phyloP scores from a whole-genome alignment of 2,113 vertebrate species.

The Phaethornis superciliosus region DNA sequence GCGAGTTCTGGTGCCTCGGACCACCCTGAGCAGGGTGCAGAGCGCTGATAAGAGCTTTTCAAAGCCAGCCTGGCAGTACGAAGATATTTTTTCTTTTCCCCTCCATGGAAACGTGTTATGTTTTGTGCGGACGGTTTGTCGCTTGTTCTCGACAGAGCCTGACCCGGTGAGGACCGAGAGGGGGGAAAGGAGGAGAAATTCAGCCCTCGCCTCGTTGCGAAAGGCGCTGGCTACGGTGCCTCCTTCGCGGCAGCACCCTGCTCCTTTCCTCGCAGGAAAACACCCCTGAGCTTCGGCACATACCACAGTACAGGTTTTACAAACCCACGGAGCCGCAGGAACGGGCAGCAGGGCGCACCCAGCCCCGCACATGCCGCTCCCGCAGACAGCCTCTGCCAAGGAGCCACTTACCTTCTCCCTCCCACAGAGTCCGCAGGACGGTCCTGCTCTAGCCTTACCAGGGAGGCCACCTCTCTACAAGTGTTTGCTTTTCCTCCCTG shows the following conservation, averaged over 20 bases:
- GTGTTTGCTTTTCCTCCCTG: conserved; percentile 63
- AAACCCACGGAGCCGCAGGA: conserved; percentile 38
- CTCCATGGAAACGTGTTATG: conserved; percentile 58
- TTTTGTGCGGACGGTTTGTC: conserved; percentile 53
- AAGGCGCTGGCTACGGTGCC: conserved; percentile 28
- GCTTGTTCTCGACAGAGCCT: conserved; percentile 43
- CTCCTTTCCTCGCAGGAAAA: conserved; percentile 16
- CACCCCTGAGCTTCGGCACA: conserved; percentile 41
- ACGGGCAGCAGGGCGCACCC: conserved; percentile 29
- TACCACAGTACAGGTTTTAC: conserved; percentile 22
- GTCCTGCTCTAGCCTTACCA: conserved; percentile 54
- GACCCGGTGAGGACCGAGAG: not conserved
- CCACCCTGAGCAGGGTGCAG: not conserved
- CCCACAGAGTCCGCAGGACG: conserved; percentile 59
- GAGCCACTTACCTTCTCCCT: conserved; percentile 63
- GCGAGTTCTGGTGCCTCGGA: not conserved
- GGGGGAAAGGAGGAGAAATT: not conserved
- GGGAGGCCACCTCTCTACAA: conserved; percentile 46
- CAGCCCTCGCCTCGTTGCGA: conserved; percentile 11
- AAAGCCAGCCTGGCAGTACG: conserved; percentile 1
- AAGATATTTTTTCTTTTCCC: not conserved
- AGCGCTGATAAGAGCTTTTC: not conserved
- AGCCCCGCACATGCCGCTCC: conserved; percentile 42
- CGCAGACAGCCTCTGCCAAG: conserved; percentile 45
- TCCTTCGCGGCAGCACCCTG: conserved; percentile 33